Base-by-base conservation (phyloP, 2,888 invertebrate species). In the Pristionchus fissidentatus region DNA sequence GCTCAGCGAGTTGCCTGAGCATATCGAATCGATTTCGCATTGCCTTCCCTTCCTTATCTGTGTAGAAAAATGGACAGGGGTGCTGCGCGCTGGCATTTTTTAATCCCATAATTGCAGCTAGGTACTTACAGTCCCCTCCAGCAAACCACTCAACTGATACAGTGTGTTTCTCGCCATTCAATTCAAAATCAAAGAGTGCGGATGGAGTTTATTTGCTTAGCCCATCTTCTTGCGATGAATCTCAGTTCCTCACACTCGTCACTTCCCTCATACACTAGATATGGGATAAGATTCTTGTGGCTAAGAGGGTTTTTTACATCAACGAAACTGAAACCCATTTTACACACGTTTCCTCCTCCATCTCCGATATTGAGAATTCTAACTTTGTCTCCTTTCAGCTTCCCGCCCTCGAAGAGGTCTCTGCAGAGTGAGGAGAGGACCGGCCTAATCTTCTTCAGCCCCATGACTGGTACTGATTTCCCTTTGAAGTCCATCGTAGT, bases 281-380 rank as follows among this genome's bases (percentile, higher is more conserved):
- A 77, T 0, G 32, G 49, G 26, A 77, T 10, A 41, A 77, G 35
- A 41, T 70, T 70, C 3, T 32, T 46, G 26, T 77, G 49, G 49
- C 32, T 35, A 4, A 35, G 75, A 22, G 32, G 35, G 32, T 77
- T 49, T 4, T n/a, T 13, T 1, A 49, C 49, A 77, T 77, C 75
- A 13, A 38, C 35, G 3, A 77, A 49, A 0, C 49, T 26, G 32
- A 75, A 46, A 29, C 75, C 75, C 29, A 75, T 13, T 26, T 46
- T 75, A 29, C 32, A 32, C 29, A 75, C 26, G 3, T 46, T 46
- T 46, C 75, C 43, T 38, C 75, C 75, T 1, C 46, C 75, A 46
- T 75, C 75, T 26, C 75, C 75, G 35, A 75, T 75, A 19, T 75
- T 75, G 8, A 46, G 43, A 4, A 75, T 35, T 75, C 49, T 26